Base-by-base conservation (phyloP, 1,140 invertebrate species). In the Caenorhabditis brenneri region DNA sequence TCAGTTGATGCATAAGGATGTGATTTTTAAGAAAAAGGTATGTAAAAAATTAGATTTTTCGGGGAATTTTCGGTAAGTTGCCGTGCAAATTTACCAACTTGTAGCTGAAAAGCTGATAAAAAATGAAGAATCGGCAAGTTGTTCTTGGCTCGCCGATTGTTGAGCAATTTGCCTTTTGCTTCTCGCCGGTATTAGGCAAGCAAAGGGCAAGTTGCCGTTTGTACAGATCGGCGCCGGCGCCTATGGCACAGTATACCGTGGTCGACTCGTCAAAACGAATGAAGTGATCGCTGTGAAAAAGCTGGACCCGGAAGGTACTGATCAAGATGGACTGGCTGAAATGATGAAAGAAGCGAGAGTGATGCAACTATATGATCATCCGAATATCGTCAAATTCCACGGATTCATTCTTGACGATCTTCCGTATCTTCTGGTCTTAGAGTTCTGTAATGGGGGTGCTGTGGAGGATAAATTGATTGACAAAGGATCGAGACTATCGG, bases 331-430 rank as follows among this genome's bases (percentile, higher is more conserved):
- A 16, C 80, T 88, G 15, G 65, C 69, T 22, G 88, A 88, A 42
- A 88, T 88, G 88, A 89, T 89, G 84, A 88, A 88, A 29, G 88
- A 88, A 51, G 88, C 88, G 1, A 85, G 88, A 29, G 88, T 88
- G 6, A 88, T 88, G 88, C 88, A 89, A 24, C 36, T 89, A 7
- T 88, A 86, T 80, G 87, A 88, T 53, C 87, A 88, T 82, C 48
- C 69, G 58, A 88, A 88, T 80, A 89, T 88, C 69, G 88, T 89
- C 80, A 84, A 85, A 60, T 88, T 88, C 33, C 83, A 89, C 51
- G 88, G 88, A 10, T 88, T 87, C 69, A 84, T 88, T 42, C 79
- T 88, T 46, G 87, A 89, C 46, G 65, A 83, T 19, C 60, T 84
- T n/a, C 88, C 88, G 7, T 88, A 86, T 55, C 60, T 88, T 15